Evolutionary conservation across 2,113 vertebrate genomes (phyloP), one percentile per base, ranked within the genome.

Genomic region (Malurus alboscapulatus): DNA sequence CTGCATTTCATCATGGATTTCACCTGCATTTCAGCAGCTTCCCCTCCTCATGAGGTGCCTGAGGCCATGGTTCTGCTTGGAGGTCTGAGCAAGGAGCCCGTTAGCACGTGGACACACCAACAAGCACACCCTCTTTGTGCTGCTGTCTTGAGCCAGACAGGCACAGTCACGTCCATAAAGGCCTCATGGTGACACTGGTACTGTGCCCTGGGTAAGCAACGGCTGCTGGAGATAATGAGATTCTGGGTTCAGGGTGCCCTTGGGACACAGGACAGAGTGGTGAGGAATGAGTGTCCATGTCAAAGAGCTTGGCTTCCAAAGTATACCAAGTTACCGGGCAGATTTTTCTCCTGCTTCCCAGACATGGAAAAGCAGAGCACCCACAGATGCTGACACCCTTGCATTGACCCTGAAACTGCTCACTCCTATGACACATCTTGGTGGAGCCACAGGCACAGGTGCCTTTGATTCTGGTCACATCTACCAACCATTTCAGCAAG

Each of bases 121-220:
- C 9, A 59, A 45, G 45, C 32, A 32, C 19, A 12, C 4, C 0
- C 25, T 55, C 34, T 29, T 21, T 48, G n/a, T 59, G 44, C 59
- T 4, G 2, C 38, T 44, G 6, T 8, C 27, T 42, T 0, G 0
- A 48, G 45, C 27, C 1, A 1, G 40, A 12, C 48, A n/a, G 13
- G 14, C 65, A 42, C 4, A 40, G 17, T 25, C 34, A 72, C 0
- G 0, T 79, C 53, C 47, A 20, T 40, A 69, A 12, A 7, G 55
- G 45, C 21, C 36, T 88, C 9, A 0, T 29, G 21, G 54, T 38
- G 0, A 0, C 1, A 3, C 66, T 91, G 66, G 25, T 26, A 2
- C 9, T 0, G 0, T 51, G 51, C 50, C 59, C 59, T 0, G 0
- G 14, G 32, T 62, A 53, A 88, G 54, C n/a, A 54, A 74, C 7